phyloP scores from a whole-genome alignment of 2,888 invertebrate genomes.

The Acleris literana region DNA sequence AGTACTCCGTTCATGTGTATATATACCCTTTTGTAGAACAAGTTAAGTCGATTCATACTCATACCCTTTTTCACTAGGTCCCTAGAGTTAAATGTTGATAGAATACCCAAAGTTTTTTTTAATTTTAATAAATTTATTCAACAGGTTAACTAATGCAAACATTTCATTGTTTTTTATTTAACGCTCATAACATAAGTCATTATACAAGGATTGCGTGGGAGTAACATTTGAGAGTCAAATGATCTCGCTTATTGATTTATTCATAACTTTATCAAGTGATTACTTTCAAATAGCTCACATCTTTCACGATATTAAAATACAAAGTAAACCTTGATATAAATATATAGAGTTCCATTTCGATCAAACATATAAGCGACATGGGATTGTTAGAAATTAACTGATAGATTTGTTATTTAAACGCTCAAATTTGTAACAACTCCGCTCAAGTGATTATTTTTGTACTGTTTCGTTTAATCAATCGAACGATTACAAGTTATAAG shows the following conservation, averaged over 20 bases:
- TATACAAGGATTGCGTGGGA: constrained; percentile 12
- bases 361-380: too few species aligned
- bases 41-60: too few species aligned
- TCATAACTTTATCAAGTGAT: constrained; percentile 16
- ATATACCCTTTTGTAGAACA: too few species aligned
- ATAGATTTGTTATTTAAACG: constrained; percentile 13
- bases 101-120: too few species aligned
- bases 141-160: neutral
- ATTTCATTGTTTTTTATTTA: neutral
- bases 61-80: too few species aligned
- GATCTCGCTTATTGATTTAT: constrained; percentile 27
- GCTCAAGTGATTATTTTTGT: constrained; percentile 14
- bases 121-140: too few species aligned
- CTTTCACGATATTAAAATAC: neutral
- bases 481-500: neutral
- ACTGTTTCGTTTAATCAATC: constrained; percentile 16
- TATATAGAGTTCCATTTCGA: neutral
- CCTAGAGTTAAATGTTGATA: too few species aligned
- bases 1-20: too few species aligned
- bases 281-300: neutral
- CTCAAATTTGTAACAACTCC: constrained; percentile 16
- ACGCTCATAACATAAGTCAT: constrained; percentile 8
- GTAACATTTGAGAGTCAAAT: constrained; percentile 25
- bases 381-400: too few species aligned
- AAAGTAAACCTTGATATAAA: neutral